Base-by-base conservation (phyloP, 1,140 invertebrate species). In the Brachystomella parvula region DNA sequence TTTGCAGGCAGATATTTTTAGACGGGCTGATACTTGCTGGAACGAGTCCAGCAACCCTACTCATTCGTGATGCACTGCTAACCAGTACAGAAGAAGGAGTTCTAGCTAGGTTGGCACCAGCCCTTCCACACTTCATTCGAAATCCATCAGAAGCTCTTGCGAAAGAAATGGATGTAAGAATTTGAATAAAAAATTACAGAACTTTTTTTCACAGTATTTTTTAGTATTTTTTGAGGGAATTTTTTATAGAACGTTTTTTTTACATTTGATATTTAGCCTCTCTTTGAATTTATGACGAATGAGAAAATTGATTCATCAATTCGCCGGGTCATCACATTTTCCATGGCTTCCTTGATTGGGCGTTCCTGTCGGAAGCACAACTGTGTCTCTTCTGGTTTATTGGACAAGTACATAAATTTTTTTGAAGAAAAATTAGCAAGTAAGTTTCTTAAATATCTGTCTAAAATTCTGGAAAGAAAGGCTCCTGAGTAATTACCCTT, bases 341-440 rank as follows among this genome's bases (percentile, higher is more conserved):
- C 72, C 26, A 29, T 71, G 53, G 69, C 72, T 17, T 64, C 64
- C 3, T 17, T 69, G 29, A 64, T 73, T 35, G 68, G 66, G 9
- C 67, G 67, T 19, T 58, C 44, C 26, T 73, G 72, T 44, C 35
- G 29, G 33, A 71, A 69, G 58, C 60, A 35, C 31, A 57, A 62
- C 19, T 73, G 71, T 47, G 19, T 31, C 3, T 53, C 33, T 15
- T 35, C 62, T 57, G 72, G 69, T 2, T 29, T 71, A 12, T 35
- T 73, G 35, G 65, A 66, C n/a, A 73, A 73, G 35, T 73, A 73
- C 31, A 69, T 71, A n/a, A 63, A 59, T 15, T 61, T 71, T 47
- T 73, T 71, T 64, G 65, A 71, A 65, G 61, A 65, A 0, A 71
- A 71, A 49, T 44, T 73, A 12, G 44, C 39, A 60, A 44, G 56